Base-by-base conservation (phyloP, 2,888 invertebrate species). In the Cyclophora albipunctata region DNA sequence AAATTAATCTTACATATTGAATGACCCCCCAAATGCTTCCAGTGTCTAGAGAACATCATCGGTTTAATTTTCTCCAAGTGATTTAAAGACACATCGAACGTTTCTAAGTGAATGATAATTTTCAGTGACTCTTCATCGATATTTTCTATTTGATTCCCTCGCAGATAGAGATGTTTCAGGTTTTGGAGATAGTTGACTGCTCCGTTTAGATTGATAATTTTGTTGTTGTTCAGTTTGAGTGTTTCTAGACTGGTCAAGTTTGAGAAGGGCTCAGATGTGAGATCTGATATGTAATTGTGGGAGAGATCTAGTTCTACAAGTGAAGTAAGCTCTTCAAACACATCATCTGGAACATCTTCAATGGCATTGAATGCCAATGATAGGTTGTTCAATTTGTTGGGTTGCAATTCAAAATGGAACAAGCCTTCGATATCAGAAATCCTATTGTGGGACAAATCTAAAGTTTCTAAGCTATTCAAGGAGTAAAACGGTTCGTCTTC, bases 61-160 rank as follows among this genome's bases (percentile, higher is more conserved):
- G 84, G 73, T n/a, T 71, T 72, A 34, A 86, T 58, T 41, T 66
- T 48, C 42, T 75, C 67, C 7, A 88, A 56, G 45, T 78, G 62
- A 55, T 88, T 88, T 42, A 62, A 64, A 1, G 87, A 85, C 34
- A 86, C 62, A 51, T 87, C 87, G 40, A 87, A 83, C 0, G 82
- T 85, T 66, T 83, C 75, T 44, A 88, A 71, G 59, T 87, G 82
- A 34, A 69, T 66, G 40, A 86, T 82, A 4, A 78, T 75, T 58
- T 78, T 74, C 0, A 84, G 65, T 0, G 84, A 82, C 41, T 74
- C 63, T 1, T 69, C 71, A 45, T 81, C 75, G 5, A 87, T 75
- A 42, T 74, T 71, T 34, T 76, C 57, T 48, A 87, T 78, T 6
- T 75, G 53, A 60, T 87, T 87, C 1, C 74, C 68, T 55, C 66